Conservation (phyloP, 1,140 invertebrate species). For the Lasaia peninsularis region DNA sequence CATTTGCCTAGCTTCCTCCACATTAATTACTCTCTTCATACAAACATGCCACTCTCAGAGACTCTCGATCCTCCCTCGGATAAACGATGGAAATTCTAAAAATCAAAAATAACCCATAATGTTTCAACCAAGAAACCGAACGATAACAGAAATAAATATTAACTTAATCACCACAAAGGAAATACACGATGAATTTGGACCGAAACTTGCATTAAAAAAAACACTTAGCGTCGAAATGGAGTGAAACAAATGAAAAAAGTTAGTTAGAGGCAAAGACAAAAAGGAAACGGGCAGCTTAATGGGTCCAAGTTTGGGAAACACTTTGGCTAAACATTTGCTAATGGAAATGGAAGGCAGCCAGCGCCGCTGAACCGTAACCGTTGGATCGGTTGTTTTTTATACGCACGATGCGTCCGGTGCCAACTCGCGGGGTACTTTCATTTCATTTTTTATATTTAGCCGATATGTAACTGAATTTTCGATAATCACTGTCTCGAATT, state of each 20-base stretch:
- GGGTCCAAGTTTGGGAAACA: slow-evolving; percentile 66
- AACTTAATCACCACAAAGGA: not conserved
- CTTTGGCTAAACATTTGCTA: slow-evolving; percentile 73
- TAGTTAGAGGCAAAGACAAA: slow-evolving; percentile 43
- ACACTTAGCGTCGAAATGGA: slow-evolving; percentile 4
- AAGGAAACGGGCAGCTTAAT: slow-evolving; percentile 56
- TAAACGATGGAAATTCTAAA: too few species aligned
- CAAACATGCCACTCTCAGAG: too few species aligned
- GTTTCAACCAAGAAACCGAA: not conserved
- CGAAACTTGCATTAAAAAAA: slow-evolving; percentile 6
- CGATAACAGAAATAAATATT: not conserved
- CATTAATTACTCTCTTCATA: too few species aligned
- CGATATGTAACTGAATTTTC: too few species aligned
- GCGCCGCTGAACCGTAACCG: slow-evolving; percentile 33
- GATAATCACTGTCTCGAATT: too few species aligned
- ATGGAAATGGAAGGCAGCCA: slow-evolving; percentile 73
- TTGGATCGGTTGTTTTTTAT: slow-evolving; percentile 58
- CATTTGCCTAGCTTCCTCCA: too few species aligned
- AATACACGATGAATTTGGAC: slow-evolving; percentile 4
- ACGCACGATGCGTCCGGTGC: slow-evolving; percentile 38
- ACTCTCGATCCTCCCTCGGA: too few species aligned
- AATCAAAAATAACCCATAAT: too few species aligned
- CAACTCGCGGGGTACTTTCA: slow-evolving; percentile 15
- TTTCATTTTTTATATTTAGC: too few species aligned
- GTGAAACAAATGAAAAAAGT: slow-evolving; percentile 14